These are phyloP conservation scores for Myripristis murdjan DNA, from an alignment of 2,797 vertebrate species.

Conservation along the genomic window DNA sequence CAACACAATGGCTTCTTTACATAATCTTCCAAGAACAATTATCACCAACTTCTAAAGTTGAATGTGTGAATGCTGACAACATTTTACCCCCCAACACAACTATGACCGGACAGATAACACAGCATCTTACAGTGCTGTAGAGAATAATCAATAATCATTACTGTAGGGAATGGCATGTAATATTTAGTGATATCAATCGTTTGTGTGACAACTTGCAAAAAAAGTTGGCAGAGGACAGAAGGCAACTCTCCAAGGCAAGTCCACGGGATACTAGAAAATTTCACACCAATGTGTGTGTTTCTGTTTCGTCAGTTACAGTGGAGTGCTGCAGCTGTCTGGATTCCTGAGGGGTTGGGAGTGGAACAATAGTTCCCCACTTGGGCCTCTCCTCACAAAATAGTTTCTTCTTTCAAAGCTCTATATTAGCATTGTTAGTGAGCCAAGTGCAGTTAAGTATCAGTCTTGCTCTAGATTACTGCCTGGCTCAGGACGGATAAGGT, in stretches of 20 bases:
- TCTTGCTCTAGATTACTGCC: conserved; percentile 20
- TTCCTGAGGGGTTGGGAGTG: conserved; percentile 65
- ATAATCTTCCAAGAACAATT: conserved; percentile 22
- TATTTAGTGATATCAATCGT: conserved; percentile 29
- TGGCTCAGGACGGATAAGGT: conserved; percentile 35
- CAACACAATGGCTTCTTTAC: conserved; percentile 29
- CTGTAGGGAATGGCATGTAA: conserved; percentile 10
- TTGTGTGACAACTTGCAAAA: conserved; percentile 16
- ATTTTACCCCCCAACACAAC: conserved; percentile 12
- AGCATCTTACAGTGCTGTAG: conserved; percentile 42
- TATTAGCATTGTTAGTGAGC: conserved; percentile 58
- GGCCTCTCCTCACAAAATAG: conserved; percentile 34
- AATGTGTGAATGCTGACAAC: conserved; percentile 51
- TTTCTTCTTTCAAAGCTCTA: conserved; percentile 52
- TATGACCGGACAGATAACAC: conserved; percentile 24
- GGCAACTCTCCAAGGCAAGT: conserved; percentile 38
- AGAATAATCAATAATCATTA: conserved; percentile 19
- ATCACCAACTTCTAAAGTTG: conserved; percentile 72
- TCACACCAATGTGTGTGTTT: conserved; percentile 76
- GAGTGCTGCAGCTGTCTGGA: conserved; percentile 71
- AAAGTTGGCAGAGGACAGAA: conserved; percentile 5
- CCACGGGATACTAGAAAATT: conserved; percentile 46
- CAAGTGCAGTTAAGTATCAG: conserved; percentile 43
- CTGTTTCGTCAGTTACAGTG: conserved; percentile 63
- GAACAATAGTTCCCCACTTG: conserved; percentile 54